These are phyloP conservation scores for Ditylenchus dipsaci DNA, from an alignment of 1,140 invertebrate genomes.

Conservation along the genomic window DNA sequence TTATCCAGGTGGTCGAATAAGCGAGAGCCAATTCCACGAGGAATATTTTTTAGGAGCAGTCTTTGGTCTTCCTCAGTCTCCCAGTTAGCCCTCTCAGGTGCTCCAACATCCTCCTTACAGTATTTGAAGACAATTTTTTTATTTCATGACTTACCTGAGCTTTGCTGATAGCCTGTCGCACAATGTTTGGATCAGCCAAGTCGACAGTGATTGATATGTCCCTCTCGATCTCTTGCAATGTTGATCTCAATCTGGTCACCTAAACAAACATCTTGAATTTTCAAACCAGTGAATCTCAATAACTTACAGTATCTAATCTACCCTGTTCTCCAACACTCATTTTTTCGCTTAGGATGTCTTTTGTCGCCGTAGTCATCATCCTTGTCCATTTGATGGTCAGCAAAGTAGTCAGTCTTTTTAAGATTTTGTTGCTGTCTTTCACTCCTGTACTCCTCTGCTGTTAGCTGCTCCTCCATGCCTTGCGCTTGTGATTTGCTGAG, in stretches of 20 bases:
- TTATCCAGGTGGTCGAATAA: no score
- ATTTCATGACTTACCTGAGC: conserved; percentile 27
- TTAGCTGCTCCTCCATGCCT: not conserved
- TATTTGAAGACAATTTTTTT: no score
- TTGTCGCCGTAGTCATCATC: not conserved
- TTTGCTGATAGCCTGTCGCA: conserved; percentile 37
- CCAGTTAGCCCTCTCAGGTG: no score
- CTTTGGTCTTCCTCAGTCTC: no score
- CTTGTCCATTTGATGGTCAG: not conserved
- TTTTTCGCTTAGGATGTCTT: conserved; percentile 15
- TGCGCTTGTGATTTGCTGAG: conserved; percentile 17
- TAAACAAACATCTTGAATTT: not conserved
- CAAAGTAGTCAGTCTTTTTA: not conserved
- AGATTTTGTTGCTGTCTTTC: not conserved
- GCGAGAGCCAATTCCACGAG: no score
- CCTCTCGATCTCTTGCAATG: conserved; percentile 48
- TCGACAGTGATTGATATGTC: conserved; percentile 52
- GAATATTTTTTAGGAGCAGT: no score
- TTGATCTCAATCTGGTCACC: conserved; percentile 46
- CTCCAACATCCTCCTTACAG: no score
- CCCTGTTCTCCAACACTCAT: conserved; percentile 37
- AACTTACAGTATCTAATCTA: conserved; percentile 5
- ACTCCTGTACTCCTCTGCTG: no score
- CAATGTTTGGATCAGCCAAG: conserved; percentile 35
- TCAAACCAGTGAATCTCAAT: not conserved